These are phyloP conservation scores for Mystacides longicornis DNA, from an alignment of 2,888 invertebrate genomes.

Conservation along the genomic window DNA sequence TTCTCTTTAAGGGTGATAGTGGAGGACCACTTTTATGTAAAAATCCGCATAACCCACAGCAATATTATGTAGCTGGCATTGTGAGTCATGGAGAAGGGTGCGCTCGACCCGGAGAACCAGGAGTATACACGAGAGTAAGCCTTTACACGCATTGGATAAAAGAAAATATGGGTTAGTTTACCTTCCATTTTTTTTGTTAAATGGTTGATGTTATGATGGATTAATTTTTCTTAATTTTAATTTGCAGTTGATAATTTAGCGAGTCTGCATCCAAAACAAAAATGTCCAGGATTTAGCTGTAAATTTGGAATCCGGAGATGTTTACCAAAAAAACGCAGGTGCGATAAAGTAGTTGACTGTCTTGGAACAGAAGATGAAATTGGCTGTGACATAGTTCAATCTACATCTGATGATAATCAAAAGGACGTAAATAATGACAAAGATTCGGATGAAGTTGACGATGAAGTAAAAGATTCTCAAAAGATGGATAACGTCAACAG, in stretches of 20 bases:
- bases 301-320: conserved; percentile 59
- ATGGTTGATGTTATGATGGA: neutral
- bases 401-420: too few relatives aligned
- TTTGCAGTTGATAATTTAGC: conserved; percentile 45
- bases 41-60: conserved; percentile 55
- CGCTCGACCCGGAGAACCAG: conserved; percentile 69
- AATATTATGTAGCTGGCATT: conserved; percentile 77
- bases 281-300: conserved; percentile 70
- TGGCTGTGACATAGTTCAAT: too few relatives aligned
- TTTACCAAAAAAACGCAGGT: conserved; percentile 55
- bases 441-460: conserved; percentile 1
- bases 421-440: too few relatives aligned
- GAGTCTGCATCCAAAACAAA: conserved; percentile 43
- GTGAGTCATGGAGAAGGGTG: conserved; percentile 86
- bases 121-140: conserved; percentile 74
- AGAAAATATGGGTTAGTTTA: conserved; percentile 49
- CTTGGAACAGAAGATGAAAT: conserved; percentile 75
- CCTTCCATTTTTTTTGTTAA: neutral
- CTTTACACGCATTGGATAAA: conserved; percentile 69
- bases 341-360: conserved; percentile 70
- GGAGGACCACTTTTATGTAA: conserved; percentile 79
- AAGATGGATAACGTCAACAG: too few relatives aligned
- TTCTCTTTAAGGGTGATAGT: conserved; percentile 57
- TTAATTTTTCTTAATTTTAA: conserved; percentile 3
- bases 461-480: too few relatives aligned